These are phyloP conservation scores for Trachurus trachurus DNA, from an alignment of 2,797 vertebrate species.

Conservation along the genomic window DNA sequence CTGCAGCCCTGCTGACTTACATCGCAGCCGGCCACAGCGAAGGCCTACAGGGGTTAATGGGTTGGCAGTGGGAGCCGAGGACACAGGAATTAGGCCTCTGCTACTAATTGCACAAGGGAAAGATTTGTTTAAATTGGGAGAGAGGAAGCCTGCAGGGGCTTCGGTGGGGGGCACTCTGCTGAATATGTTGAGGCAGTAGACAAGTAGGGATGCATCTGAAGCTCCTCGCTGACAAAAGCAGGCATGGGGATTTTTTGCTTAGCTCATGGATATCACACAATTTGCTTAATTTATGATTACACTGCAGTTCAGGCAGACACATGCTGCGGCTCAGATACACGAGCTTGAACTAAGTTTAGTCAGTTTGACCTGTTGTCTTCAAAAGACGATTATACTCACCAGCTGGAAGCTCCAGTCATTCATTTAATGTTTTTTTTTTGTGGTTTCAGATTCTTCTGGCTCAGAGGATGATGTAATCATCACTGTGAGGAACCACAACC, in stretches of 20 bases:
- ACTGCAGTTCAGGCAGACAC: neutral
- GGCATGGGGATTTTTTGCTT: constrained; percentile 15
- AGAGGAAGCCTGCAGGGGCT: constrained; percentile 49
- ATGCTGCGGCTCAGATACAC: neutral
- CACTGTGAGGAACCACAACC: neutral
- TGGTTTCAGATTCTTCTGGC: too few relatives aligned
- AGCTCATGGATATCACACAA: constrained; percentile 19
- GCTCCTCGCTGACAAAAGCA: constrained; percentile 43
- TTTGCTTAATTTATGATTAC: neutral
- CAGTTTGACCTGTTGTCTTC: neutral
- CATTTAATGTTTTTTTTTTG: too few relatives aligned
- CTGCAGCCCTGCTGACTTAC: constrained; percentile 61
- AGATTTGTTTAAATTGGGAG: constrained; percentile 65
- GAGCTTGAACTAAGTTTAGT: neutral
- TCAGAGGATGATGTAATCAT: neutral
- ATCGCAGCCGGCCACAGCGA: constrained; percentile 33
- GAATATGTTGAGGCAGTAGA: constrained; percentile 26
- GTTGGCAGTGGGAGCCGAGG: constrained; percentile 61
- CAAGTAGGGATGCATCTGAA: neutral
- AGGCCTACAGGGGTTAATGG: constrained; percentile 61
- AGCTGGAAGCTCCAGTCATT: too few relatives aligned
- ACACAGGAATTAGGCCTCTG: constrained; percentile 69
- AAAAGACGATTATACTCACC: too few relatives aligned
- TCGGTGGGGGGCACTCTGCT: constrained; percentile 27
- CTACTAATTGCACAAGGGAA: constrained; percentile 64